Evolutionary conservation across 2,797 vertebrate genomes (phyloP), one percentile per base, ranked within the genome.

Genomic region (Rhinogobio ventralis): DNA sequence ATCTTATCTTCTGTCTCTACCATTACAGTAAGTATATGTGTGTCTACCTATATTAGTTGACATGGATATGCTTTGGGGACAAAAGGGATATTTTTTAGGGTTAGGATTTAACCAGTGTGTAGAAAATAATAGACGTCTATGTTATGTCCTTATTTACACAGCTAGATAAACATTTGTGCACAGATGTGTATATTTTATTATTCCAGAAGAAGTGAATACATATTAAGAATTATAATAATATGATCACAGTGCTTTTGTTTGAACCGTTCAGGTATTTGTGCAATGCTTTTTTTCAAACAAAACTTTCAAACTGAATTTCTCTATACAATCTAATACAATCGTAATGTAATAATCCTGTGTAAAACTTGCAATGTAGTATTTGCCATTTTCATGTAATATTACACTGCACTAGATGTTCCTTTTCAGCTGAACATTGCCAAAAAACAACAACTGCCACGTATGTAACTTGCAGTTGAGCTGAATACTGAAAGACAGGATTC

Each of bases 41-140:
- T 25, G 28, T 53, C 6, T 57, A 2, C 77, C 28, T 83, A 36
- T 69, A 11, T 67, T n/a, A 55, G 23, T 74, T 13, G 76, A 15
- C 88, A n/a, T 89, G 5, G 90, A n/a, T 86, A 33, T 88, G 15
- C 9, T 23, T 53, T 74, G 28, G 17, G 15, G 14, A 46, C n/a
- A 13, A 30, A 42, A 15, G 1, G 1, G 9, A 13, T 79, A 23
- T 76, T 42, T 14, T 10, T 17, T 11, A 36, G 57, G 2, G 2
- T 45, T 33, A 20, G 55, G 69, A 5, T 19, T 64, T 6, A 85
- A 62, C 77, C 51, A 7, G 15, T 46, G 19, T 73, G n/a, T 30
- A 10, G 23, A 60, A 39, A 77, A 30, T 19, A 15, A 49, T 4
- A 14, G 42, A 66, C 0, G 1, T 20, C 42, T 49, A 53, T 20